Evolutionary conservation across 1,140 invertebrate species (phyloP), one percentile per base, ranked within the genome.

Genomic region (Maniola jurtina): DNA sequence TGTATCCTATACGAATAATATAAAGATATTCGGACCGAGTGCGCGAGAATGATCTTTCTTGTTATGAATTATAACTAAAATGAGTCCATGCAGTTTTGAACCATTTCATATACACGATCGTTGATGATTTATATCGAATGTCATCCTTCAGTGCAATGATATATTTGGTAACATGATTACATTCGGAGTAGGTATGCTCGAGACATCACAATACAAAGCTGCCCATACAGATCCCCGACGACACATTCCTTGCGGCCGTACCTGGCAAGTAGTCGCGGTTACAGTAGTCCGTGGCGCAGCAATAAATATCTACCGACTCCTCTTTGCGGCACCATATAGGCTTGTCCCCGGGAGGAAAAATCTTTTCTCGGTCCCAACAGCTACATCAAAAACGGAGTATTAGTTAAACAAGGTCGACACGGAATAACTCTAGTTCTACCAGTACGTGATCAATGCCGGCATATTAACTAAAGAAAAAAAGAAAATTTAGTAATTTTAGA

Each of bases 211-310:
- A 76, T 76, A 77, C 69, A 76, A 89, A 86, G 84, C 86, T 79
- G 74, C 78, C 84, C 81, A 77, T 47, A 75, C 62, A 68, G 71
- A 72, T 75, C 73, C 74, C 77, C 78, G 78, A 82, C 80, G 76
- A 71, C 76, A 83, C 80, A 83, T 82, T 80, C 77, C 73, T 72
- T 67, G 62, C 68, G 66, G 76, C 75, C 76, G 77, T 87, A 88
- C 86, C 86, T 89, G 77, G 61, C 72, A 85, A 81, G 75, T 78
- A 66, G 75, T 93, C 80, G 75, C 83, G 86, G 89, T 94, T 94
- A 92, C 94, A 94, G 86, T 89, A 92, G 91, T 94, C 93, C 77
- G 82, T 80, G 48, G 91, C 80, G 79, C 93, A 92, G 91, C 94
- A 95, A 89, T 92, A 93, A 76, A 91, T 92, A 72, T 90, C 83